A percentile compares a stretch with the other conserved stretches of the same genome.
Evolutionary conservation across 2,797 vertebrate genomes (phyloP).

Genomic region (Lemur catta): DNA sequence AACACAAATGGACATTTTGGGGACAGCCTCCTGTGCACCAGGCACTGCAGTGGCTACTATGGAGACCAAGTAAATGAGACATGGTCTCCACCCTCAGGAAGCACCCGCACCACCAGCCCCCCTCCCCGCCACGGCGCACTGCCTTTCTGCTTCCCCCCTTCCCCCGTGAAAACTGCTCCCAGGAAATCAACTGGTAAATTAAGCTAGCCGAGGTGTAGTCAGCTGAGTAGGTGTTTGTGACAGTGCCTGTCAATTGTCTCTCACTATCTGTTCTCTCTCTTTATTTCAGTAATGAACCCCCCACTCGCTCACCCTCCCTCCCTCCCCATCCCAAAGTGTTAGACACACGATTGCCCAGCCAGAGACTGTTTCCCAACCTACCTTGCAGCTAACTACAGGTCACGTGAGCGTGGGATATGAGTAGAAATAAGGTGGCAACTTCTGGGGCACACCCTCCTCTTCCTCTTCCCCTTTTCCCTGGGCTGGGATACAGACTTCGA

Average conservation of each 20-base stretch:
- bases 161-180: neutral
- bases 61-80: neutral
- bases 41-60: neutral
- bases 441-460: neutral
- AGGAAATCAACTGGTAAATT: neutral
- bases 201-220: neutral
- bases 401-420: neutral
- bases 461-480: fast-evolving
- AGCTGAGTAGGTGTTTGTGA: neutral
- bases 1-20: too few species aligned
- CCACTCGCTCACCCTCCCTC: neutral
- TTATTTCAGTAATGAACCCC: neutral
- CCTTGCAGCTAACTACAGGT: neutral
- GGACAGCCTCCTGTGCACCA: too few species aligned
- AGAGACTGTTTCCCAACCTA: neutral
- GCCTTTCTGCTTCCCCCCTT: neutral
- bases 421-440: neutral
- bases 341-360: neutral
- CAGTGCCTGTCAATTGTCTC: neutral
- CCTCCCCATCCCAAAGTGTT: neutral
- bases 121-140: fast-evolving
- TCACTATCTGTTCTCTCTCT: neutral
- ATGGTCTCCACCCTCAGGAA: neutral
- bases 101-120: neutral
- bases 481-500: neutral